Evolutionary conservation across 2,797 vertebrate species (phyloP), one percentile per base, ranked within the genome.

Genomic region (Pelobates cultripes): DNA sequence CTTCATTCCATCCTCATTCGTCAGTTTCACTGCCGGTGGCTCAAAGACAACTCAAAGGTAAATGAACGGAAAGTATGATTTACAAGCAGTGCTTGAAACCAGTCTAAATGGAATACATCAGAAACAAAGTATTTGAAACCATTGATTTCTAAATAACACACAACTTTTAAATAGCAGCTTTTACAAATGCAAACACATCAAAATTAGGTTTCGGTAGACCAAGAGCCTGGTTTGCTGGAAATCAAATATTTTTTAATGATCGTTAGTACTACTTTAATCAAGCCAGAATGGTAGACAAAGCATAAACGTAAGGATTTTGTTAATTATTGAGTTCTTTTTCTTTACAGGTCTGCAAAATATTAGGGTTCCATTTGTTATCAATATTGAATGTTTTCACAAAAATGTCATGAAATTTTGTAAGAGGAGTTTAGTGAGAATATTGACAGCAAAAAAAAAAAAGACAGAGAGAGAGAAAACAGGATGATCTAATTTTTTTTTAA

Each of bases 1-100:
- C 92, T 95, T 95, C 93, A 96, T 96, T 95, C 94, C 92, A 94
- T 95, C 92, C 92, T 91, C 94, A 95, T 97, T 91, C 87, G 63
- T 96, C 95, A 96, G 92, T 83, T 91, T 92, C 87, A 87, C 89
- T 81, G 85, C 92, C 89, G 85, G 87, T 93, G 90, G 90, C 92
- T 95, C 88, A 88, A 90, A 92, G 85, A 90, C 91, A 93, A 93
- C 88, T 87, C 86, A 88, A 85, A 89, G 88, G 93, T 94, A 96
- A 95, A 93, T 95, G 92, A 92, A 89, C 82, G 90, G 63, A 84
- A 91, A 87, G 88, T 89, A 89, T 91, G 90, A 94, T 93, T 94
- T 93, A 89, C 86, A 85, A 87, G 88, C 86, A 81, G 86, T 88
- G 85, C 88, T 93, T 87, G 88, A 92, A 91, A 86, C 87, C 55